Conservation (phyloP, 1,140 invertebrate genomes). For the Penaeus chinensis region DNA sequence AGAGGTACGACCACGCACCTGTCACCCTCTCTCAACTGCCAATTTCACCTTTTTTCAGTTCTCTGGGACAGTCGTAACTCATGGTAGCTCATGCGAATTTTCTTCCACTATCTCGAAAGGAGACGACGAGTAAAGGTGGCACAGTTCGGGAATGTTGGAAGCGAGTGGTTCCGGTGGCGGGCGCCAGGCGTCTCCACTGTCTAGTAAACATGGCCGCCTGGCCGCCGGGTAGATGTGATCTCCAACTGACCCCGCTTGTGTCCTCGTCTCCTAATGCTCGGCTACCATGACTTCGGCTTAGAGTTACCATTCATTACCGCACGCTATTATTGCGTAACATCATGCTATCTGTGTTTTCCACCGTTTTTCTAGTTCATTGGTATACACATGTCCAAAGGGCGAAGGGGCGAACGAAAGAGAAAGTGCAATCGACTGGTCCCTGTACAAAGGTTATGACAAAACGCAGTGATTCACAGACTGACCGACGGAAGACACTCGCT, state of each 20-base stretch:
- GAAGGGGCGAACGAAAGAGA: constrained; percentile 33
- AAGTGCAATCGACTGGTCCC: constrained; percentile 23
- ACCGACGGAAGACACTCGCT: constrained; percentile 53
- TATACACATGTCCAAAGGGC: neutral
- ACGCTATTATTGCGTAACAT: neutral
- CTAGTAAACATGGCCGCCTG: constrained; percentile 51
- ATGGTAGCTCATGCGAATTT: neutral
- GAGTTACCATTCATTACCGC: constrained; percentile 32
- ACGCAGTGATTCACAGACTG: constrained; percentile 51
- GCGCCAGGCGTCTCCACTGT: constrained; percentile 55
- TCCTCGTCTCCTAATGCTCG: constrained; percentile 53
- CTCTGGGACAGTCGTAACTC: neutral
- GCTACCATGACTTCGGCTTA: constrained; percentile 54
- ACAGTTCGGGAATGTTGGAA: constrained; percentile 16
- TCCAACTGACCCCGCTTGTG: constrained; percentile 61
- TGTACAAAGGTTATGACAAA: constrained; percentile 16
- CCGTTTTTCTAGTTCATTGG: too few relatives aligned
- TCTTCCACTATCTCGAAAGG: neutral
- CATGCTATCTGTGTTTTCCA: too few relatives aligned
- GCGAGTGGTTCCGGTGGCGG: constrained; percentile 49
- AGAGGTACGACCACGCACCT: constrained; percentile 44
- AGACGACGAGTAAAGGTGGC: constrained; percentile 4
- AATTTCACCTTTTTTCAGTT: constrained; percentile 18
- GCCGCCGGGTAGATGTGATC: constrained; percentile 60
- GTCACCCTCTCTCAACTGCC: constrained; percentile 1